Conservation (phyloP, 2,888 invertebrate species). For the Gari tellinella region DNA sequence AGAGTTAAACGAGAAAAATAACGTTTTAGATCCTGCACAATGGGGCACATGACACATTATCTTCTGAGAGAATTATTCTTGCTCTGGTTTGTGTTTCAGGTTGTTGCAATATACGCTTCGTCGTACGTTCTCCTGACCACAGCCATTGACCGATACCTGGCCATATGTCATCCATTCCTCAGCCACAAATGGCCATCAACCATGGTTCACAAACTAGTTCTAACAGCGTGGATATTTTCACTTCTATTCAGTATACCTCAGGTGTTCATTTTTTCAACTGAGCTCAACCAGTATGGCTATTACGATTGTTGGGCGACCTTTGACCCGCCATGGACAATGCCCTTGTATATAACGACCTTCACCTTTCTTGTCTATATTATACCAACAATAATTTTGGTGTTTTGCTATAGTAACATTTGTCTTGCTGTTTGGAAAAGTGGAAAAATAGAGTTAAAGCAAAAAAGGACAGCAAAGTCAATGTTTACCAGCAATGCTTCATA, state of each 20-base stretch:
- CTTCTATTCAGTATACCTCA: constrained; percentile 88
- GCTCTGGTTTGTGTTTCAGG: too few species aligned
- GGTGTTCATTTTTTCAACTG: constrained; percentile 83
- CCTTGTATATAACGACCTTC: constrained; percentile 83
- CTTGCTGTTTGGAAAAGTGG: constrained; percentile 51
- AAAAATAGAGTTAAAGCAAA: constrained; percentile 3
- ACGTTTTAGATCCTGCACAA: background rate
- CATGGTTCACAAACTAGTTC: constrained; percentile 83
- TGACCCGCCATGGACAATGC: constrained; percentile 77
- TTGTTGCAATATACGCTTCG: constrained; percentile 77
- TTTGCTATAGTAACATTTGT: constrained; percentile 58
- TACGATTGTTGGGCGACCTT: constrained; percentile 76
- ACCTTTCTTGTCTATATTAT: constrained; percentile 79
- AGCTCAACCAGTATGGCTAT: constrained; percentile 44
- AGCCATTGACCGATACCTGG: constrained; percentile 84
- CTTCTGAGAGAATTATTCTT: too few species aligned
- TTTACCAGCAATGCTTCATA: too few species aligned
- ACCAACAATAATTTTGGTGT: constrained; percentile 64
- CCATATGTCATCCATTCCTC: constrained; percentile 87
- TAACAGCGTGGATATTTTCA: constrained; percentile 84
- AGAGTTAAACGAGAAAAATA: background rate
- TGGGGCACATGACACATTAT: too few species aligned
- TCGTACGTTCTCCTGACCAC: constrained; percentile 83
- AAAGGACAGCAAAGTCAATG: too few species aligned
- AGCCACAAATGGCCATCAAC: constrained; percentile 85